Base-by-base conservation (phyloP, 1,140 invertebrate species). In the Globodera ellingtonae region DNA sequence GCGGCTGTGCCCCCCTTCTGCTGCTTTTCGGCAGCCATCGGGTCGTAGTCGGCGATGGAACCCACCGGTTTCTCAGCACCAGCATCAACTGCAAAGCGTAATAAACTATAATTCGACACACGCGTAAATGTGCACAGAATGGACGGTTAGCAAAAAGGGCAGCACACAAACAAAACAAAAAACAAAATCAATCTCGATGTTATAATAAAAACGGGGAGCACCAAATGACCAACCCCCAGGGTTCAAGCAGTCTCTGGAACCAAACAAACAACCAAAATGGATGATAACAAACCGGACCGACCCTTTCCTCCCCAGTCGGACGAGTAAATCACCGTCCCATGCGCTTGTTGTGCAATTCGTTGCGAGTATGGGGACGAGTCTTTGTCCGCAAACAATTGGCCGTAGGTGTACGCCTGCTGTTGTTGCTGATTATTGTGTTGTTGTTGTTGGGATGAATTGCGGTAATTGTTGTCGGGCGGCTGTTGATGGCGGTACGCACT, bases 41-140 rank as follows among this genome's bases (percentile, higher is more conserved):
- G 96, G 91, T 98, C 96, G 89, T 98, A 94, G 90, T 98, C 95
- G 65, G 94, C 93, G 80, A 98, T 95, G 48, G 95, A 95, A 6
- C 96, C 96, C 86, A 96, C 94, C 85, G 48, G n/a, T 47, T 73
- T 73, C 18, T 82, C 56, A 35, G 46, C 78, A 24, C 59, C 48
- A 1, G 80, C 73, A 44, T 52, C 52, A 15, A 77, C 75, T 77
- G 13, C 70, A 77, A 77, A 67, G 46, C 24, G 44, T 35, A 47
- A 70, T 1, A 35, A n/a, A 18, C 24, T 24, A n/a, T 6, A 62
- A 35, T 35, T 35, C 35, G 3, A 62, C 10, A 44, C 24, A 44
- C 24, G 8, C 1, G 35, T 24, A 70, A 44, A 67, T 67, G 18
- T 67, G 66, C n/a, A 10, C 35, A 65, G 6, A 44, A 67, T 9